Percentiles rank a stretch among this genome's conserved stretches.
phyloP scores from a whole-genome alignment of 2,113 vertebrate species.

The Plecturocebus donacophilus region DNA sequence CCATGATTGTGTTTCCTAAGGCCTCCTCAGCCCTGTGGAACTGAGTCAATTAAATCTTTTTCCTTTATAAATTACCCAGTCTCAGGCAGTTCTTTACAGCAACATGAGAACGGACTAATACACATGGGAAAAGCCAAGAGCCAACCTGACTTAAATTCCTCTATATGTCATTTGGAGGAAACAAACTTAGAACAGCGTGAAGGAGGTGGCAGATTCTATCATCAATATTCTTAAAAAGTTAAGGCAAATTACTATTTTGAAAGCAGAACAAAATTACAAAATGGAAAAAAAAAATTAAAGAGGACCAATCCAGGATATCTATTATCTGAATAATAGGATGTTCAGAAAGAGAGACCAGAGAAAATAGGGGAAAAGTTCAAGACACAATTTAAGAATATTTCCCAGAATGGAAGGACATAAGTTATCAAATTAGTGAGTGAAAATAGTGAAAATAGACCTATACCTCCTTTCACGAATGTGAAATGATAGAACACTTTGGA shows the following conservation, averaged over 20 bases:
- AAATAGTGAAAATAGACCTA: slow-evolving; percentile 2
- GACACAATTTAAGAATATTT: not conserved
- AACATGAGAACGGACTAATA: no score
- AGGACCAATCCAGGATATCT: not conserved
- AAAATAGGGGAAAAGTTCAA: slow-evolving; percentile 8
- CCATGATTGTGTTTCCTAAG: no score
- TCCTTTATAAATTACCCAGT: no score
- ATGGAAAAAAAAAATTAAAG: slow-evolving; percentile 13
- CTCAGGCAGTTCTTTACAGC: no score
- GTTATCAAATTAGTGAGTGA: not conserved
- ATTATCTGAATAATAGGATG: not conserved
- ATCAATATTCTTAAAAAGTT: not conserved
- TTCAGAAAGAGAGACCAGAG: not conserved
- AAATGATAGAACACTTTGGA: not conserved
- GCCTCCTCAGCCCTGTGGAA: no score
- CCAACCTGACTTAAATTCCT: not conserved
- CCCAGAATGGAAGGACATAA: not conserved
- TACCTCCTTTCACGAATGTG: not conserved
- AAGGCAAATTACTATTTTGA: slow-evolving; percentile 26
- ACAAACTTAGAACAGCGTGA: not conserved
- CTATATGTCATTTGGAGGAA: not conserved
- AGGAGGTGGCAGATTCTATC: not conserved
- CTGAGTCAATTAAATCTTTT: no score
- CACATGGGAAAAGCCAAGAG: not conserved
- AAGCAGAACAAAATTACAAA: slow-evolving; percentile 36